Base-by-base conservation (phyloP, 2,113 vertebrate species). In the Alethe castanea region DNA sequence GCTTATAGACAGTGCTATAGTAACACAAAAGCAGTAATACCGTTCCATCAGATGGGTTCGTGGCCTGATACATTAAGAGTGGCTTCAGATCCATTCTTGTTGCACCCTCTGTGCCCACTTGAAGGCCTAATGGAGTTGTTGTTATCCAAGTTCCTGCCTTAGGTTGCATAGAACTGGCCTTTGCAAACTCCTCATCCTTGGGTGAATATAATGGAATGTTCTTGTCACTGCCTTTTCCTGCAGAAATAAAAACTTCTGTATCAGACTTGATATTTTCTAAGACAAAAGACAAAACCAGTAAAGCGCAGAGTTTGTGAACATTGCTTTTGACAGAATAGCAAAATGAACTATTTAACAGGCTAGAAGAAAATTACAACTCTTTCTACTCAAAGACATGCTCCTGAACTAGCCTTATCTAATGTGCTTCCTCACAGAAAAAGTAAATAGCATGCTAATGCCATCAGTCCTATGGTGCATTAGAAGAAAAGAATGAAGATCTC, bases 111-210 rank as follows among this genome's bases (percentile, higher is more conserved):
- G 98, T 99, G 83, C 98, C 98, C 61, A 99, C 97, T 69, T 82
- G 98, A 45, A 95, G 74, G 54, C 99, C 99, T 66, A 95, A 97
- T 14, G 98, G 98, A 59, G 98, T 98, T 6, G 98, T 99, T 22
- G 99, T 99, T 73, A 98, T 96, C 99, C 99, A 99, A 28, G 95
- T 98, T 35, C 98, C 98, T 79, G 82, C 87, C 38, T 70, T 17
- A 23, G 67, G 26, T 28, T 81, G 86, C 28, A 53, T 59, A 53
- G 17, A 65, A 59, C 56, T 92, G 57, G 76, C 57, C 16, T 69
- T 42, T 53, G 97, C 97, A 29, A 45, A 65, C n/a, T 53, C 23
- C 42, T 98, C 96, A 8, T 42, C 69, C 92, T 97, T 98, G 40
- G 44, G 59, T 57, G 64, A 8, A 13, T 89, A 2, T 22, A 74